phyloP scores from a whole-genome alignment of 2,888 invertebrate species.

The Epinotia demarniana region DNA sequence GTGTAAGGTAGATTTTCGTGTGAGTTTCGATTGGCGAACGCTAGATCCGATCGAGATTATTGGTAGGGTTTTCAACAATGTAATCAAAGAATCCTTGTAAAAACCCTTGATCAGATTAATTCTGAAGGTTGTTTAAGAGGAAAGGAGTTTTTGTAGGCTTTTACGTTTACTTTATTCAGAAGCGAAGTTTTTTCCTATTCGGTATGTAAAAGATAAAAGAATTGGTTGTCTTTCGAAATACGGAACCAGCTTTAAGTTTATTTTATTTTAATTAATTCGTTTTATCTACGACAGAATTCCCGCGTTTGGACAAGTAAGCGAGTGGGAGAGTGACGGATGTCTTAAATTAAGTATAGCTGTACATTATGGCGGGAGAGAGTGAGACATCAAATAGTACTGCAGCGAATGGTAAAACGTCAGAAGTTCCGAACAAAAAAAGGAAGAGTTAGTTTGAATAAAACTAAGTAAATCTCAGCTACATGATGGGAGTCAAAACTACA shows the following conservation, averaged over 20 bases:
- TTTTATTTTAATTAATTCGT: neutral
- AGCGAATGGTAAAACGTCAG: too few relatives aligned
- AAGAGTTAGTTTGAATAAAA: too few relatives aligned
- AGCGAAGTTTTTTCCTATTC: neutral
- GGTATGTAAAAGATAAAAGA: neutral
- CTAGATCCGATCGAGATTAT: conserved; percentile 16
- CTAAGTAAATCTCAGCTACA: too few relatives aligned
- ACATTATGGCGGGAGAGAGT: too few relatives aligned
- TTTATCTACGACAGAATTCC: too few relatives aligned
- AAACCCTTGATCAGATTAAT: conserved; percentile 35
- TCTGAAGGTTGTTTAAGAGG: conserved; percentile 16
- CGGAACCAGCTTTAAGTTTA: neutral
- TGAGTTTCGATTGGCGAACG: neutral
- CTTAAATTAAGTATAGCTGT: too few relatives aligned
- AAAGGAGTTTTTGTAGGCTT: conserved; percentile 18
- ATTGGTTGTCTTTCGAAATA: neutral
- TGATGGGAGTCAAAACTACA: too few relatives aligned
- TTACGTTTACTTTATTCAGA: conserved; percentile 1
- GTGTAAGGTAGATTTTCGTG: conserved; percentile 7
- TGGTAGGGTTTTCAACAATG: conserved; percentile 42
- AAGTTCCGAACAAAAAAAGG: too few relatives aligned
- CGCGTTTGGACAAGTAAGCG: too few relatives aligned
- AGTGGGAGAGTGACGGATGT: too few relatives aligned
- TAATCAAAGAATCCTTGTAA: conserved; percentile 36
- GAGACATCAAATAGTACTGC: too few relatives aligned